phyloP scores from a whole-genome alignment of 2,113 vertebrate species.

The Phycodurus eques region DNA sequence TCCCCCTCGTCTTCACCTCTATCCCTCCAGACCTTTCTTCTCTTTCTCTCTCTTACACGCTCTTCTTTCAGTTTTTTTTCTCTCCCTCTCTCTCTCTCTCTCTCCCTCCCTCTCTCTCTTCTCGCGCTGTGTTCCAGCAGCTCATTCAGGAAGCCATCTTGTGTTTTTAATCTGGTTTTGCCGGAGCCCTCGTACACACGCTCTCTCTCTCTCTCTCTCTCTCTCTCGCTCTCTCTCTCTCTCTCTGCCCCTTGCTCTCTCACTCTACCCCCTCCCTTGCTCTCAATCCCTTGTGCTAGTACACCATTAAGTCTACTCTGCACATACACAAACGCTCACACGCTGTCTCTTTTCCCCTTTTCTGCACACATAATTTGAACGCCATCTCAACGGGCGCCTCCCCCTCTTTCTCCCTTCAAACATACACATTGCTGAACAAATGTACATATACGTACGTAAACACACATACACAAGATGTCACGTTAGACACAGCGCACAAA shows the following conservation, averaged over 20 bases:
- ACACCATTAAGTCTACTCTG: constrained; percentile 66
- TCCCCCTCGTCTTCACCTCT: constrained; percentile 62
- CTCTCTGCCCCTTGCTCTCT: constrained; percentile 39
- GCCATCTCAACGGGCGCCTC: constrained; percentile 18
- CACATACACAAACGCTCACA: constrained; percentile 36
- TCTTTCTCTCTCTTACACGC: constrained; percentile 32
- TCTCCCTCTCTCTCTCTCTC: constrained; percentile 50
- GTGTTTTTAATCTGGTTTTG: constrained; percentile 79
- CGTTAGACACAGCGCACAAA: constrained; percentile 74
- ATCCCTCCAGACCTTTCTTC: constrained; percentile 49
- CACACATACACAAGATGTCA: constrained; percentile 64
- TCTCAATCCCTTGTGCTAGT: constrained; percentile 45
- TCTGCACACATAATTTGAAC: constrained; percentile 66
- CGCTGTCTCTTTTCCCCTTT: constrained; percentile 32
- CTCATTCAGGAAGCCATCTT: constrained; percentile 83
- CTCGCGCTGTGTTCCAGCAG: constrained; percentile 60
- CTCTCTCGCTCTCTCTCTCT: constrained; percentile 49
- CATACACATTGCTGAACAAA: constrained; percentile 41
- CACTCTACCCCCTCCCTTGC: constrained; percentile 39
- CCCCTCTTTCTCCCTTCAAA: constrained; percentile 38
- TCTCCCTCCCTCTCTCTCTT: constrained; percentile 1
- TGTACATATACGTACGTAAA: constrained; percentile 44
- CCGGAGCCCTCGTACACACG: constrained; percentile 70
- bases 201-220: constrained; percentile 45
- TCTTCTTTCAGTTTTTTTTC: constrained; percentile 46